phyloP scores from a whole-genome alignment of 2,797 vertebrate genomes.

The Characodon lateralis region DNA sequence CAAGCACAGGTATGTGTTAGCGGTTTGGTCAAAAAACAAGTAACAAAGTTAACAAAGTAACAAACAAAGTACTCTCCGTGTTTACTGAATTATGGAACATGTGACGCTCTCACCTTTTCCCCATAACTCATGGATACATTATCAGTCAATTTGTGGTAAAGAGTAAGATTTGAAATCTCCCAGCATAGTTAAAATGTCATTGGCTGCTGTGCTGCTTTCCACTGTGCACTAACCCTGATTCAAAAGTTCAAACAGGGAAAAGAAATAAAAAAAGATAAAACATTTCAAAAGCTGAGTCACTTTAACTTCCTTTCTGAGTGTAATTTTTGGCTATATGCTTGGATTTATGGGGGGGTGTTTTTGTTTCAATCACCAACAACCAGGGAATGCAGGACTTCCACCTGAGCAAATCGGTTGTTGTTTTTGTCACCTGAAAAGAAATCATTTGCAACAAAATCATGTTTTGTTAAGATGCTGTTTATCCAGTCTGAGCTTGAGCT shows the following conservation, averaged over 20 bases:
- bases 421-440: not conserved
- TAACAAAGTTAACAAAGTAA: not conserved
- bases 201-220: not conserved
- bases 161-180: not conserved
- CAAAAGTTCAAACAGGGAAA: not conserved
- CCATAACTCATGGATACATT: not conserved
- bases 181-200: not conserved
- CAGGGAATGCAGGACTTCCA: not conserved
- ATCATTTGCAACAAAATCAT: not conserved
- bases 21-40: not conserved
- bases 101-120: not conserved
- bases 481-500: too few species aligned
- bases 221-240: not conserved
- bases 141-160: not conserved
- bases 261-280: not conserved
- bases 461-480: too few species aligned
- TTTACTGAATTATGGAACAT: not conserved
- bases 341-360: not conserved
- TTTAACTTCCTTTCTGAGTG: not conserved
- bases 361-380: not conserved
- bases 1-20: not conserved
- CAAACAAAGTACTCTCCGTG: not conserved
- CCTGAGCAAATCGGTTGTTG: not conserved
- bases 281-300: not conserved
- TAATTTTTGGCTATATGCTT: not conserved